phyloP scores from a whole-genome alignment of 2,888 invertebrate species.

The Rhagophthalmus giganteus region DNA sequence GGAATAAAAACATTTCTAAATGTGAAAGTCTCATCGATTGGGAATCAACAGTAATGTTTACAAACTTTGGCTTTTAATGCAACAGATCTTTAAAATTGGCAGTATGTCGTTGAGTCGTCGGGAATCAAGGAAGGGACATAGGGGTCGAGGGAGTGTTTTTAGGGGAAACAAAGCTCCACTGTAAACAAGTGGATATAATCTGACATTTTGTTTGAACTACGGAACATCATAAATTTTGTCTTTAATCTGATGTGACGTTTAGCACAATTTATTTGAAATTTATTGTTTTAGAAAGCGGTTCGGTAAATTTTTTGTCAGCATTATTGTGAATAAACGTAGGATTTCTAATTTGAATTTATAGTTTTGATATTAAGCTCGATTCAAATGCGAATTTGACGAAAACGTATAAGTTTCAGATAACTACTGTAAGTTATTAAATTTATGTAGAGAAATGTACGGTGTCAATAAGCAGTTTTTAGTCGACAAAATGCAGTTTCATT shows the following conservation, averaged over 20 bases:
- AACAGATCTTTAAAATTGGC: constrained; percentile 30
- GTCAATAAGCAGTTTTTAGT: too few species aligned
- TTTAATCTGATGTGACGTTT: constrained; percentile 36
- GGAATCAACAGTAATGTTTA: constrained; percentile 22
- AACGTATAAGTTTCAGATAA: too few species aligned
- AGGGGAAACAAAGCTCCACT: constrained; percentile 30
- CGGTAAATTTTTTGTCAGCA: neutral
- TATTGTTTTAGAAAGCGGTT: constrained; percentile 19
- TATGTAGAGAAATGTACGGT: too few species aligned
- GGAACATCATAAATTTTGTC: constrained; percentile 41
- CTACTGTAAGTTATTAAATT: too few species aligned
- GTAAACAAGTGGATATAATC: constrained; percentile 42
- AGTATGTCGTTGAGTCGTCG: constrained; percentile 16
- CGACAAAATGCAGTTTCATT: too few species aligned
- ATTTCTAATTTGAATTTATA: too few species aligned
- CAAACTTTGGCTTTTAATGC: constrained; percentile 24
- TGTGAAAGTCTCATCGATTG: constrained; percentile 11
- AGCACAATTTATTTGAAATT: constrained; percentile 33
- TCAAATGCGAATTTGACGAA: too few species aligned
- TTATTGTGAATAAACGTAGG: neutral
- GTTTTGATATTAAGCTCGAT: too few species aligned
- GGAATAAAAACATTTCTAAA: neutral
- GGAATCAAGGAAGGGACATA: constrained; percentile 18
- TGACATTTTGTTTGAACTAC: constrained; percentile 44
- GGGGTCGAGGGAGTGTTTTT: constrained; percentile 23